phyloP scores from a whole-genome alignment of 2,888 invertebrate species.

The Eupithecia pulchellata region DNA sequence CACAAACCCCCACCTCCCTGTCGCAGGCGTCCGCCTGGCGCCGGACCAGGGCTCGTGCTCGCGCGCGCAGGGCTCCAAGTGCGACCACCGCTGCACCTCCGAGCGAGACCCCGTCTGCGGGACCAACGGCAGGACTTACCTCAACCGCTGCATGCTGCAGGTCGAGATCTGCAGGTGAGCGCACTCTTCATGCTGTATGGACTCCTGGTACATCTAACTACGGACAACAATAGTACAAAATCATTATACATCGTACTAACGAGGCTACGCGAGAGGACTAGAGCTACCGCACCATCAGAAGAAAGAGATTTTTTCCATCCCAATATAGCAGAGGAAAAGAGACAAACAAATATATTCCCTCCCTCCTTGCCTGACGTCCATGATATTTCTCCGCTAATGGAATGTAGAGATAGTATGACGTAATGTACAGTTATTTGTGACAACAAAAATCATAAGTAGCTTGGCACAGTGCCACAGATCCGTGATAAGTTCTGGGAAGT shows the following conservation, averaged over 20 bases:
- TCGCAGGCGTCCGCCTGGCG: constrained; percentile 80
- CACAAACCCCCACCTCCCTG: constrained; percentile 34
- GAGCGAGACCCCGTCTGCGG: constrained; percentile 96
- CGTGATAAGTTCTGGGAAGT: constrained; percentile 8
- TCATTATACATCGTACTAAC: not conserved
- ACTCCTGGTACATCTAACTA: not conserved
- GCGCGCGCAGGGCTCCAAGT: constrained; percentile 88
- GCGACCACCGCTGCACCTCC: constrained; percentile 90
- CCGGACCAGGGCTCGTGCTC: constrained; percentile 86
- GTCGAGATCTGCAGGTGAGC: constrained; percentile 90
- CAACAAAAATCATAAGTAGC: not conserved
- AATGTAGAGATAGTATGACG: not conserved
- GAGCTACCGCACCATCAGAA: no score
- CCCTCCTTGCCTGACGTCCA: not conserved
- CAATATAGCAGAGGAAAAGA: no score
- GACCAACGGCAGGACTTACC: constrained; percentile 89
- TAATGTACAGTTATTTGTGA: not conserved
- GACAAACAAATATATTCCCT: no score
- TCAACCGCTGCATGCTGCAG: constrained; percentile 92
- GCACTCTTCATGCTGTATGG: not conserved
- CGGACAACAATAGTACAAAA: not conserved
- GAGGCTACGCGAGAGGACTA: no score
- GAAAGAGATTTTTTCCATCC: no score
- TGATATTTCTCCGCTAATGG: not conserved
- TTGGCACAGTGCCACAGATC: constrained; percentile 10